Conservation (phyloP, 2,113 vertebrate genomes). For the Dascyllus trimaculatus region DNA sequence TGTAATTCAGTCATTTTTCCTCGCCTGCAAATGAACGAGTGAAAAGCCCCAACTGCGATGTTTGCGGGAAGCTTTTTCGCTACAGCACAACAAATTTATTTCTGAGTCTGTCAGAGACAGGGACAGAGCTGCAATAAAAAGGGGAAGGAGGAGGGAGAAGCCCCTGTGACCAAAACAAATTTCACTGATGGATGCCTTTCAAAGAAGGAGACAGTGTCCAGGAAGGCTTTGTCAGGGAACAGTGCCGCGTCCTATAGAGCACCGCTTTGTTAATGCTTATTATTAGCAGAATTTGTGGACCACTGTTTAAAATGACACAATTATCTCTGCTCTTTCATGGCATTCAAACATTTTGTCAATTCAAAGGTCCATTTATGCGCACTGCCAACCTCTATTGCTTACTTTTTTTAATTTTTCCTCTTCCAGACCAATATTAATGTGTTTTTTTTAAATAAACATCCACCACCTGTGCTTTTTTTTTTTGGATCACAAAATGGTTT, state of each 20-base stretch:
- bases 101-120: constrained; percentile 6
- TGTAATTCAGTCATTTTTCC: constrained; percentile 8
- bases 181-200: constrained; percentile 49
- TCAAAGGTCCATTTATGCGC: too few species aligned
- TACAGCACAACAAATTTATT: not conserved
- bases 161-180: constrained; percentile 43
- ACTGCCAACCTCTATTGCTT: too few species aligned
- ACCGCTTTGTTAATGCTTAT: not conserved
- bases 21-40: not conserved
- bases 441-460: too few species aligned
- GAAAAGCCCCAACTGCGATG: constrained; percentile 13
- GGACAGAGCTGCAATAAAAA: constrained; percentile 23
- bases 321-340: too few species aligned
- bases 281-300: not conserved
- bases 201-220: constrained; percentile 16
- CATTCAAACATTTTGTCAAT: too few species aligned
- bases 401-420: too few species aligned
- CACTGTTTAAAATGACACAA: not conserved
- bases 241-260: not conserved
- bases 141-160: constrained; percentile 9
- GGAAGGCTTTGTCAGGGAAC: not conserved
- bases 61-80: not conserved
- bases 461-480: too few species aligned
- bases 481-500: too few species aligned
- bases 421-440: too few species aligned